Evolutionary conservation across 2,888 invertebrate genomes (phyloP).

Genomic region (Drosophila demipolita): DNA sequence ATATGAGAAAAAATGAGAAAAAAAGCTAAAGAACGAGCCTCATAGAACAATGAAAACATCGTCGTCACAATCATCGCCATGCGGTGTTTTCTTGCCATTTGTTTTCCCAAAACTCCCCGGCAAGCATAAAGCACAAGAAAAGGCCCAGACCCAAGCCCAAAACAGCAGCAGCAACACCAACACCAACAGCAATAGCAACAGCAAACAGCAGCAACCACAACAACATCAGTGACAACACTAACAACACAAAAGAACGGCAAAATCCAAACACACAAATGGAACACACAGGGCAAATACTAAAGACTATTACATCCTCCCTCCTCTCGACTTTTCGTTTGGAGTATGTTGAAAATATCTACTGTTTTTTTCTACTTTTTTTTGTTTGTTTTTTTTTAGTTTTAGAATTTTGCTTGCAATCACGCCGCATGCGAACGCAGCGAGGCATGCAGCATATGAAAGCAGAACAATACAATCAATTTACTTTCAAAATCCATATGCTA

Average conservation of each 20-base stretch:
- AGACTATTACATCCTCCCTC: constrained; percentile 46
- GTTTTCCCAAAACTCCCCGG: constrained; percentile 57
- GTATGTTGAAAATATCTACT: constrained; percentile 22
- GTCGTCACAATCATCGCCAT: constrained; percentile 81
- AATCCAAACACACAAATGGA: constrained; percentile 33
- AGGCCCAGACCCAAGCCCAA: constrained; percentile 9
- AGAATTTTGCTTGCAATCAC: constrained; percentile 18
- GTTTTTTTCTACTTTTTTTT: not conserved
- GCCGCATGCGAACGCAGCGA: constrained; percentile 33
- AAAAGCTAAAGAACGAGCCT: constrained; percentile 42
- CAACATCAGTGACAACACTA: constrained; percentile 39
- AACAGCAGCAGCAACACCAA: constrained; percentile 8
- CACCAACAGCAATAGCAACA: constrained; percentile 1
- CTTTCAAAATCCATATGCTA: not conserved
- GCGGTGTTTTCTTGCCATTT: constrained; percentile 79
- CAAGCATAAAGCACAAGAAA: constrained; percentile 51
- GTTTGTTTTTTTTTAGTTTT: constrained; percentile 5
- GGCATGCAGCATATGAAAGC: constrained; percentile 17
- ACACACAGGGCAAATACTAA: constrained; percentile 44
- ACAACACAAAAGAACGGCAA: constrained; percentile 40
- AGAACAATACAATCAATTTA: constrained; percentile 21
- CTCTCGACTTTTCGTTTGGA: constrained; percentile 3
- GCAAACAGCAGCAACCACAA: constrained; percentile 9
- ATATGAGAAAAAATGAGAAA: not conserved
- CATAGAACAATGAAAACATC: constrained; percentile 79